Conservation (phyloP, 2,797 vertebrate species). For the Anas bernieri region DNA sequence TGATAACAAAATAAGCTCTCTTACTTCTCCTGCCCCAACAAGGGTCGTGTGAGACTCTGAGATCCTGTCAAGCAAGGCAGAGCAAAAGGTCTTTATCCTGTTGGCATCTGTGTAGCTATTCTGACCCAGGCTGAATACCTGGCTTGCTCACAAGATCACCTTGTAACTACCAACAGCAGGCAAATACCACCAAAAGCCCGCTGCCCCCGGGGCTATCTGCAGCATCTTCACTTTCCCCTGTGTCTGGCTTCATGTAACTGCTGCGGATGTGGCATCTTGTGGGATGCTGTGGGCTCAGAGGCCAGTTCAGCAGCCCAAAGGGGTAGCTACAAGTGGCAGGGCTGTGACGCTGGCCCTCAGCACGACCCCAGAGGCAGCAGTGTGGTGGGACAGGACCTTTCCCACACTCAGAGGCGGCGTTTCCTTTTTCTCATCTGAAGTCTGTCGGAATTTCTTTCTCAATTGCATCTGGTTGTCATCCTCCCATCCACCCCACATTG, state of each 20-base stretch:
- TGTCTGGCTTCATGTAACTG: background rate
- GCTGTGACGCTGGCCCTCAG: background rate
- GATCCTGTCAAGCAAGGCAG: background rate
- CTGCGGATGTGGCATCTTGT: too few relatives aligned
- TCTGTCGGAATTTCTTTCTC: background rate
- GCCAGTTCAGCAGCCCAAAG: background rate
- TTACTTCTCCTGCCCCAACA: background rate
- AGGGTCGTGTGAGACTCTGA: background rate
- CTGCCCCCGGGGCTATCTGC: background rate
- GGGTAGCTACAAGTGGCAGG: background rate
- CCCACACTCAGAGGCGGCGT: background rate
- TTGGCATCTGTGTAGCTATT: background rate
- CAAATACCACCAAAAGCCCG: rapidly evolving
- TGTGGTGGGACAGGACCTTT: background rate
- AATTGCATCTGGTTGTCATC: slow-evolving; percentile 5
- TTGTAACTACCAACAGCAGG: rapidly evolving
- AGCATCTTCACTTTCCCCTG: background rate
- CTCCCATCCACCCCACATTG: background rate
- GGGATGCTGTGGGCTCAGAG: background rate
- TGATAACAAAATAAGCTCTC: background rate
- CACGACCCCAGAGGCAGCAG: rapidly evolving
- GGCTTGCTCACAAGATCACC: background rate
- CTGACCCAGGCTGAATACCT: background rate
- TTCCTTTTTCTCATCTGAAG: background rate
- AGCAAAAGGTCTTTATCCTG: background rate